Evolutionary conservation across 1,140 invertebrate genomes (phyloP).

Genomic region (Drosophila eugracilis): DNA sequence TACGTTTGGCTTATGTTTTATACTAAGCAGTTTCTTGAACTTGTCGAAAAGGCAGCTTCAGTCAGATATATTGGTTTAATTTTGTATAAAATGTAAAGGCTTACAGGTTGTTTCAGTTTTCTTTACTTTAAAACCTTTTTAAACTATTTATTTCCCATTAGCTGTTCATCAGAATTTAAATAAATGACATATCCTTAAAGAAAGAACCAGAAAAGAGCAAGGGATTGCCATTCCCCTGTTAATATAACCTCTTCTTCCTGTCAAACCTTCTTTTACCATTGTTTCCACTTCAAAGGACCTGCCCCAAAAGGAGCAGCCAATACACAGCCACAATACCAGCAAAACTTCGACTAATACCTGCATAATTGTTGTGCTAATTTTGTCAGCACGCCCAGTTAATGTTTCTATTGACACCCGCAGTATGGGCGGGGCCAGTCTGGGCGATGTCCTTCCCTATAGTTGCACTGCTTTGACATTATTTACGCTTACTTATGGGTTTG

Average conservation of each 20-base stretch:
- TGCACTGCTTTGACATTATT: constrained; percentile 81
- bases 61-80: neutral
- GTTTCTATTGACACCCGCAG: constrained; percentile 73
- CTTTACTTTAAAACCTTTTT: neutral
- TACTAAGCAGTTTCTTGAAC: neutral
- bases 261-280: constrained; percentile 1
- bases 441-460: constrained; percentile 23
- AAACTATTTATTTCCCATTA: constrained; percentile 3
- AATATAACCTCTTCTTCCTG: constrained; percentile 11
- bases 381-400: constrained; percentile 79
- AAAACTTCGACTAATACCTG: constrained; percentile 70
- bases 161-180: constrained; percentile 11
- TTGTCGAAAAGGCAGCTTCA: neutral
- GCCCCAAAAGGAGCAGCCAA: constrained; percentile 29
- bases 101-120: neutral
- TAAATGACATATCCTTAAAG: constrained; percentile 9
- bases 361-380: constrained; percentile 82
- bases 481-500: constrained; percentile 79
- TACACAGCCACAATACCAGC: constrained; percentile 31
- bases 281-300: neutral
- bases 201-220: constrained; percentile 12
- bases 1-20: neutral
- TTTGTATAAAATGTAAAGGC: neutral
- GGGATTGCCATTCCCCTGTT: neutral
- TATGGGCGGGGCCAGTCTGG: constrained; percentile 9